Conservation (phyloP, 2,888 invertebrate genomes). For the Xestoiulus laeticollis region DNA sequence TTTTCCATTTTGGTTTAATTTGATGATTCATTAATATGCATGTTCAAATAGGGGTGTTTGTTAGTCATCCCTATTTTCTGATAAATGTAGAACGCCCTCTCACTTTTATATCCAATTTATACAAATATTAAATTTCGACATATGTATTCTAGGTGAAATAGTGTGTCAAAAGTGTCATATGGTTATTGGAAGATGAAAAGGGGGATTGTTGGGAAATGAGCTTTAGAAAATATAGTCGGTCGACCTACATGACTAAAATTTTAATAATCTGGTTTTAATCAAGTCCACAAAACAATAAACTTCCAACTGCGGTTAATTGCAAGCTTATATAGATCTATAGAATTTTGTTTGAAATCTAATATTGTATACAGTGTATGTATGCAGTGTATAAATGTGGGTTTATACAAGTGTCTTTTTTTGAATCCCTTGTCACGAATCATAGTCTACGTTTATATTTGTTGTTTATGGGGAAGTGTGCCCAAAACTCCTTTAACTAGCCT, state of each 20-base stretch:
- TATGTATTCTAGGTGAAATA: neutral
- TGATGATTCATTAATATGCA: slow-evolving; percentile 33
- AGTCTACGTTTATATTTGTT: neutral
- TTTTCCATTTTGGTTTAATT: slow-evolving; percentile 28
- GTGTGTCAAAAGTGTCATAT: neutral
- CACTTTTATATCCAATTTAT: slow-evolving; percentile 39
- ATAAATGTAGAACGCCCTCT: slow-evolving; percentile 27
- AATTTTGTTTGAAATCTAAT: neutral
- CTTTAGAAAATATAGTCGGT: neutral
- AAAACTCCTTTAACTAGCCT: neutral
- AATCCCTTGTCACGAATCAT: slow-evolving; percentile 15
- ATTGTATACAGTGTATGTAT: neutral
- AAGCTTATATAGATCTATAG: neutral
- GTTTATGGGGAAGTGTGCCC: slow-evolving; percentile 18
- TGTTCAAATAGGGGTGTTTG: slow-evolving; percentile 33
- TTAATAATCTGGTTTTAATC: slow-evolving; percentile 41
- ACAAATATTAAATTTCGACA: slow-evolving; percentile 31
- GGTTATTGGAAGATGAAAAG: neutral
- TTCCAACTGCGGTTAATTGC: slow-evolving; percentile 12
- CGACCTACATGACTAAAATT: slow-evolving; percentile 32
- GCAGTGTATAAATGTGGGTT: neutral
- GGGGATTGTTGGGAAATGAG: neutral
- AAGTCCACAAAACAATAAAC: slow-evolving; percentile 31
- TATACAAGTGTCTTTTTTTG: neutral
- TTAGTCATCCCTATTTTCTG: slow-evolving; percentile 31